Conservation (phyloP, 2,888 invertebrate species). For the Caenorhabditis macrosperma region DNA sequence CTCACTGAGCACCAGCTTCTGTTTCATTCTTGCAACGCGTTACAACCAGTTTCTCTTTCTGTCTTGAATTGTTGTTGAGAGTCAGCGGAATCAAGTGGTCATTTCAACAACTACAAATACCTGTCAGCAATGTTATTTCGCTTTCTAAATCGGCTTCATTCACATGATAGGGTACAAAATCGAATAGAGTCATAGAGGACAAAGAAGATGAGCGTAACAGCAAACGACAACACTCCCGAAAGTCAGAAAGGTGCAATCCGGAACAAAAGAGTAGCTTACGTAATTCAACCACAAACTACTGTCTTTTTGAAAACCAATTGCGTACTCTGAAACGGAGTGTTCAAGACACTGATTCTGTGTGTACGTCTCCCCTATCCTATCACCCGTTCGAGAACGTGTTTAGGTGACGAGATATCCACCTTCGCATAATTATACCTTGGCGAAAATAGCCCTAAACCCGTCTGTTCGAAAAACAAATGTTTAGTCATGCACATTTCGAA, state of each 20-base stretch:
- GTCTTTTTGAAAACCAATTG: not conserved
- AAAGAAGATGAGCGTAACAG: conserved; percentile 3
- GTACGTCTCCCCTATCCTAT: not conserved
- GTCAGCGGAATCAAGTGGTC: not conserved
- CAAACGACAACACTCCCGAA: not conserved
- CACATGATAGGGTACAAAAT: conserved; percentile 8
- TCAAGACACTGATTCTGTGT: not conserved
- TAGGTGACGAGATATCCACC: not conserved
- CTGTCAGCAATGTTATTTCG: not conserved
- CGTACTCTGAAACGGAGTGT: not conserved
- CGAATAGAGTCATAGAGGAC: not conserved
- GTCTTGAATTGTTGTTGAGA: not conserved
- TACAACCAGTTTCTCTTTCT: not conserved
- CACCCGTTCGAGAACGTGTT: not conserved
- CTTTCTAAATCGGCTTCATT: not conserved
- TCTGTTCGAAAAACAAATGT: conserved; percentile 40
- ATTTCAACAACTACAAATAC: not conserved
- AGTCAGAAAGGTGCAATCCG: not conserved
- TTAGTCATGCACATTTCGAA: conserved; percentile 56
- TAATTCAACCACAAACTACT: not conserved
- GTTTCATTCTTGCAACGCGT: not conserved
- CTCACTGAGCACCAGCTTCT: not conserved
- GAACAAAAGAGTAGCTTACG: not conserved
- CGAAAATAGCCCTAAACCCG: conserved; percentile 13
- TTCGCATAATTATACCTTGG: conserved; percentile 18